Evolutionary conservation across 2,888 invertebrate genomes (phyloP).

Genomic region (Eupithecia dodoneata): DNA sequence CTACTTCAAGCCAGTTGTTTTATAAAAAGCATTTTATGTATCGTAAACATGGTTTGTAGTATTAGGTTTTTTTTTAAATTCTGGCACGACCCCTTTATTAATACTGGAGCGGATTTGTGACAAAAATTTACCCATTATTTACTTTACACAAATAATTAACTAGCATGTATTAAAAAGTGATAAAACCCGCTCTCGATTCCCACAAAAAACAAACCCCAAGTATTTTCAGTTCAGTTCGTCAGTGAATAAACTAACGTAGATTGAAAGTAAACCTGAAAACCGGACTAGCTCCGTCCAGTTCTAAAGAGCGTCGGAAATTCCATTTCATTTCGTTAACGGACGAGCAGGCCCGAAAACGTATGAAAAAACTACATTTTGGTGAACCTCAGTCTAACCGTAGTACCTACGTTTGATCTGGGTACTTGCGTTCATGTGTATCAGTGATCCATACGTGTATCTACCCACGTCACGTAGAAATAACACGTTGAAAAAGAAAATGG

Average conservation of each 20-base stretch:
- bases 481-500: background rate
- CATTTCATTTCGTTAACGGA: slow-evolving; percentile 29
- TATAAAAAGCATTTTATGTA: too few species aligned
- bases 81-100: too few species aligned
- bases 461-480: background rate
- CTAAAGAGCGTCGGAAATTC: slow-evolving; percentile 24
- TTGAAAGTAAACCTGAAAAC: slow-evolving; percentile 8
- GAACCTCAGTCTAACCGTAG: slow-evolving; percentile 63
- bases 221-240: background rate
- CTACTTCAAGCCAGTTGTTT: too few species aligned
- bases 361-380: slow-evolving; percentile 55
- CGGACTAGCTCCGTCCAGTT: background rate
- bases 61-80: too few species aligned
- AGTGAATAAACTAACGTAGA: slow-evolving; percentile 5
- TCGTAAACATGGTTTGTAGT: too few species aligned
- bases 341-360: slow-evolving; percentile 44
- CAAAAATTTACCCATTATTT: too few species aligned
- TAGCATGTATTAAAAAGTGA: background rate
- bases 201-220: background rate
- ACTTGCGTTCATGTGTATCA: slow-evolving; percentile 56
- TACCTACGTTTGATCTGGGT: slow-evolving; percentile 67
- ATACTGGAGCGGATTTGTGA: too few species aligned
- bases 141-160: too few species aligned
- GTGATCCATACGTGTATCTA: background rate
- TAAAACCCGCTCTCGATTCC: background rate